Conservation (phyloP, 2,888 invertebrate genomes). For the Drosophila formosana region DNA sequence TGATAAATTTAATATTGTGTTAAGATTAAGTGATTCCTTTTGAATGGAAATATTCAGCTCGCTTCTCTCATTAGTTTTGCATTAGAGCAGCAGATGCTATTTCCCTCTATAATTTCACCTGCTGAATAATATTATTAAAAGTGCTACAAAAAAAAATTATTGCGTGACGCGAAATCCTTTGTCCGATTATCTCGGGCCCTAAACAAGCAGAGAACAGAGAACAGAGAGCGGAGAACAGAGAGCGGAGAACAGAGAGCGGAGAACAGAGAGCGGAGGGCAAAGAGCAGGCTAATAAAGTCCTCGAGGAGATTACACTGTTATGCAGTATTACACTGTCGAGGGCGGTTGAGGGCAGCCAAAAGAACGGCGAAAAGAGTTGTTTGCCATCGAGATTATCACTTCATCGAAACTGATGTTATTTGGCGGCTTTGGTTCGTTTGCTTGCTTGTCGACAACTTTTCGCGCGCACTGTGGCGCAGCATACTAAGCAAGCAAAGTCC, state of each 20-base stretch:
- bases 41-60: background rate
- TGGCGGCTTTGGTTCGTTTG: conserved; percentile 13
- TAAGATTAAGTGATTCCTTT: background rate
- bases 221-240: too few species aligned
- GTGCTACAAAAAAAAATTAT: conserved; percentile 20
- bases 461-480: conserved; percentile 8
- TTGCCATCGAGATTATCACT: conserved; percentile 68
- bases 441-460: conserved; percentile 15
- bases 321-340: conserved; percentile 45
- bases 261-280: conserved; percentile 7
- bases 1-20: too few species aligned
- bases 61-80: background rate
- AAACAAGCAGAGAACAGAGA: conserved; percentile 43
- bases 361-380: conserved; percentile 46
- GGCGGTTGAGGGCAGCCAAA: conserved; percentile 6
- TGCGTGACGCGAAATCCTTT: conserved; percentile 19
- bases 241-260: conserved; percentile 41
- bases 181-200: conserved; percentile 42
- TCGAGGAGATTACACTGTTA: conserved; percentile 47
- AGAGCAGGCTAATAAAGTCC: conserved; percentile 37
- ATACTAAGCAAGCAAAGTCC: background rate
- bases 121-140: conserved; percentile 48
- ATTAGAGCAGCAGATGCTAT: background rate
- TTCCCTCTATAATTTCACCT: background rate
- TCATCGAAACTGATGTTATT: conserved; percentile 53